Evolutionary conservation across 2,797 vertebrate species (phyloP).

Genomic region (Aldrovandia affinis): DNA sequence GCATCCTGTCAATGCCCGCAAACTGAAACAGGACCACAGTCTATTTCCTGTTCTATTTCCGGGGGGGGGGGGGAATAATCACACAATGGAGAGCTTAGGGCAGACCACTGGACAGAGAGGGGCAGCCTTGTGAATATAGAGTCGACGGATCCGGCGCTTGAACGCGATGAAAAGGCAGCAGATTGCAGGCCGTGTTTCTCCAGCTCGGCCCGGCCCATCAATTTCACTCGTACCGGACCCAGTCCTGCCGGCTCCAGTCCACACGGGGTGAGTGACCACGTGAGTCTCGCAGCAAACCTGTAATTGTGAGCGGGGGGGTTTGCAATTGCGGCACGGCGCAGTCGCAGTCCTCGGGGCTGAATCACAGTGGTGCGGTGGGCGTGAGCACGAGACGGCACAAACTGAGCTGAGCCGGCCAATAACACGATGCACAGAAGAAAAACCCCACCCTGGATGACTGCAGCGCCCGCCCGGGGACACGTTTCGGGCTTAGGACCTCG

Average conservation of each 20-base stretch:
- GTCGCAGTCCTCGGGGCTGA: constrained; percentile 45
- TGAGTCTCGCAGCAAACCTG: constrained; percentile 42
- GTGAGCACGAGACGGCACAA: constrained; percentile 32
- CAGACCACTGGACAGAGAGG: not conserved
- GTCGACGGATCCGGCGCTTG: not conserved
- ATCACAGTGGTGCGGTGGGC: constrained; percentile 39
- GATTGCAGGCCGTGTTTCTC: not conserved
- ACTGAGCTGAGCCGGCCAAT: constrained; percentile 12
- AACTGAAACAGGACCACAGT: not conserved
- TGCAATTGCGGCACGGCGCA: constrained; percentile 45
- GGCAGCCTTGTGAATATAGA: not conserved
- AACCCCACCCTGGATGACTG: too few relatives aligned
- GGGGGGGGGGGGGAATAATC: not conserved
- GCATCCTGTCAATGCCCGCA: not conserved
- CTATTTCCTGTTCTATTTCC: not conserved
- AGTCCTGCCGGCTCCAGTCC: not conserved
- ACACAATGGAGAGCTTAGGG: not conserved
- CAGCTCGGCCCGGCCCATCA: not conserved
- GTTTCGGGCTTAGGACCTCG: too few relatives aligned
- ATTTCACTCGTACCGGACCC: not conserved
- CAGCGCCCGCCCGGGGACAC: too few relatives aligned
- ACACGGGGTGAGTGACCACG: constrained; percentile 28
- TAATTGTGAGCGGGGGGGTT: constrained; percentile 43
- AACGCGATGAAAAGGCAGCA: not conserved
- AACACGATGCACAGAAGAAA: not conserved